A percentile compares a stretch with the other conserved stretches of the same genome.
These are phyloP conservation scores for Pogonophryne albipinna DNA, from an alignment of 2,797 vertebrate species.

Conservation along the genomic window DNA sequence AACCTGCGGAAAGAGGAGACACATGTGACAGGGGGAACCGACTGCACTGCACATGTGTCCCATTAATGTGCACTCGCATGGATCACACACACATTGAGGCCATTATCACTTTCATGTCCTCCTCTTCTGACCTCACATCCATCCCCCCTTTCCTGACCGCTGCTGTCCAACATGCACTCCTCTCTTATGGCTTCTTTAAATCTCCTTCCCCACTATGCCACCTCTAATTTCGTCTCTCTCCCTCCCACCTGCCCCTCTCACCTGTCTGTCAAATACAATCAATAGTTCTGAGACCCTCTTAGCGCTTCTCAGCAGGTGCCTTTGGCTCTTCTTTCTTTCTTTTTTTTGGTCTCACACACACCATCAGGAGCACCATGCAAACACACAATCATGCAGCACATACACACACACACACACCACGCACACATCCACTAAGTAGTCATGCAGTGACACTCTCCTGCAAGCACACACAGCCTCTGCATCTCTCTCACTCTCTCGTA, in stretches of 20 bases:
- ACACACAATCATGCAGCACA: conserved; percentile 40
- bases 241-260: conserved; percentile 18
- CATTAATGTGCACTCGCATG: conserved; percentile 1
- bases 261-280: conserved; percentile 75
- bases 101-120: conserved; percentile 43
- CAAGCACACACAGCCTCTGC: conserved; percentile 55
- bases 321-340: conserved; percentile 12
- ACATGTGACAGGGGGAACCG: conserved; percentile 16
- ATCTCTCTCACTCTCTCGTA: conserved; percentile 15
- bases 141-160: conserved; percentile 15
- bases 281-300: conserved; percentile 73
- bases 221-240: neutral
- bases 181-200: conserved; percentile 32
- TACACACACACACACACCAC: conserved; percentile 21
- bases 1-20: conserved; percentile 63
- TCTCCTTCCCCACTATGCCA: conserved; percentile 21
- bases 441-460: conserved; percentile 67
- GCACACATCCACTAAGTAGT: conserved; percentile 63
- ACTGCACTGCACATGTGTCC: conserved; percentile 27
- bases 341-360: conserved; percentile 16
- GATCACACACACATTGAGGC: conserved; percentile 27
- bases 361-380: neutral
- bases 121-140: conserved; percentile 29
- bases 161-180: conserved; percentile 25
- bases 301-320: conserved; percentile 62